Base-by-base conservation (phyloP, 2,888 invertebrate genomes). In the Brachycybe producta region DNA sequence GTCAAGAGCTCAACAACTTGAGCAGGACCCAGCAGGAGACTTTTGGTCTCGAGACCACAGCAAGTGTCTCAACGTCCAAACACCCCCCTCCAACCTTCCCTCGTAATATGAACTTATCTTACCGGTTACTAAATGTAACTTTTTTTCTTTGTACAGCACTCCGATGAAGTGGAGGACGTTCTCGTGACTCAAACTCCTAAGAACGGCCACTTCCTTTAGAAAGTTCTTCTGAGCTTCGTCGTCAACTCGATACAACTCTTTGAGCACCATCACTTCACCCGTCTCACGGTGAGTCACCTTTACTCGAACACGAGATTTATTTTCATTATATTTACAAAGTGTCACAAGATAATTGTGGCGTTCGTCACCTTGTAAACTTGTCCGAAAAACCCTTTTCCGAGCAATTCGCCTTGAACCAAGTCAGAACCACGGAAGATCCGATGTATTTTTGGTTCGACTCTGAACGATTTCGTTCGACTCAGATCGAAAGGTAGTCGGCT, bases 181-280 rank as follows among this genome's bases (percentile, higher is more conserved):
- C 24, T 82, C 80, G 69, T 94, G 92, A 60, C 82, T 78, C 54
- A 94, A 72, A 39, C 86, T 86, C 13, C 92, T 77, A 35, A 94
- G 70, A 24, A 94, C 91, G 2, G 92, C 92, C 50, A 91, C 92
- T 78, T 94, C 94, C 70, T 92, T 91, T 30, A 94, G 73, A 65
- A 94, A 94, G 70, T 86, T 90, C 60, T 82, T 80, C 66, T 94
- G 91, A 1, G 92, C 92, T 61, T 87, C 88, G 64, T 91, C 92
- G 63, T 94, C 92, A 21, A 92, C 85, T 49, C 88, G 74, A 69
- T 90, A 85, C 50, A 94, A 73, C 64, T 94, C 91, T 63, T 94
- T 94, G 36, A 94, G 76, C 58, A 94, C 92, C 91, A 94, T 92
- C 39, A 90, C 83, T 69, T 94, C 92, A 56, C 81, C 81, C 0